Conservation (phyloP, 1,140 invertebrate genomes). For the Lasioglossum baleicum region DNA sequence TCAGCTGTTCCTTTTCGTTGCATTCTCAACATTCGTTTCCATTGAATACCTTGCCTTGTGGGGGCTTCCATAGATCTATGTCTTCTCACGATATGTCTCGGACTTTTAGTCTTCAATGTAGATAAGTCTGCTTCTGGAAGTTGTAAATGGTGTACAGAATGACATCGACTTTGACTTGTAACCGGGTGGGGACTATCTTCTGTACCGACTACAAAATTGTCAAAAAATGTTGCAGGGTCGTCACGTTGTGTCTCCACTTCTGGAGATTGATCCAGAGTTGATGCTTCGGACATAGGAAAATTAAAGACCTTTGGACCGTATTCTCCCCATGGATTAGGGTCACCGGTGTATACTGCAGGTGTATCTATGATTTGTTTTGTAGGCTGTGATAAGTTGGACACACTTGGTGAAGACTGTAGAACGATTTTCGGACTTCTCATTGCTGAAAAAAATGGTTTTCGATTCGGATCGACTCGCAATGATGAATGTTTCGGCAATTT, state of each 20-base stretch:
- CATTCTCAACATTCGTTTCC: conserved; percentile 55
- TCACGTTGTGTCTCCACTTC: conserved; percentile 55
- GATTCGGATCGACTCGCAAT: conserved; percentile 56
- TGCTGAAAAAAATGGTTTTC: conserved; percentile 69
- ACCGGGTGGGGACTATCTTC: conserved; percentile 53
- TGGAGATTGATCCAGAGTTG: background rate
- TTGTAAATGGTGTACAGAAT: conserved; percentile 47
- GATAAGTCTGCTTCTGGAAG: conserved; percentile 24
- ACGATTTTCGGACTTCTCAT: conserved; percentile 60
- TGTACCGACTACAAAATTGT: background rate
- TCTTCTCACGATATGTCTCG: conserved; percentile 58
- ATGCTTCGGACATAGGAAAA: background rate
- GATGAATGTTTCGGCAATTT: conserved; percentile 48
- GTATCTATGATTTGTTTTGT: background rate
- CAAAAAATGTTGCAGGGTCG: conserved; percentile 51
- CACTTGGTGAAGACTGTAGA: conserved; percentile 73
- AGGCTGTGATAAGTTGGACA: conserved; percentile 63
- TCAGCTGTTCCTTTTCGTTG: conserved; percentile 58
- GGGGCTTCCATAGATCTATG: conserved; percentile 46
- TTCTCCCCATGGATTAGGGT: conserved; percentile 17
- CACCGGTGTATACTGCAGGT: background rate
- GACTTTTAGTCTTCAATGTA: conserved; percentile 28
- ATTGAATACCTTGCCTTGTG: conserved; percentile 63
- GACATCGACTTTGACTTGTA: conserved; percentile 59
- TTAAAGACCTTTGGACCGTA: conserved; percentile 5